phyloP scores from a whole-genome alignment of 2,797 vertebrate genomes.

The Alca torda region DNA sequence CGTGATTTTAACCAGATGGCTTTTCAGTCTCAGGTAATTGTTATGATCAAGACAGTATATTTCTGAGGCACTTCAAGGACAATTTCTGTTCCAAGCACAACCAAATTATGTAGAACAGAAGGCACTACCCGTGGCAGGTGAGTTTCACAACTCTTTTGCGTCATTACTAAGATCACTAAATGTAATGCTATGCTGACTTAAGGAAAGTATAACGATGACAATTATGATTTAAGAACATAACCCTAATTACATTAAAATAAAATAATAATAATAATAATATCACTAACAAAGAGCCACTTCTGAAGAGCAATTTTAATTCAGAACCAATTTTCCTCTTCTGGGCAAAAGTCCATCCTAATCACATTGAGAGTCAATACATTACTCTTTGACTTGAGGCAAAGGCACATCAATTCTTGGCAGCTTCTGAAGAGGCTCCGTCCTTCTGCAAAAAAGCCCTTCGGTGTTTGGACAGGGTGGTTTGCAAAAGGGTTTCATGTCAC shows the following conservation, averaged over 20 bases:
- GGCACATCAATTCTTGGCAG: constrained; percentile 5
- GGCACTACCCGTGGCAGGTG: background rate
- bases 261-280: constrained; percentile 46
- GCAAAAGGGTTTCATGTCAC: background rate
- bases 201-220: constrained; percentile 32
- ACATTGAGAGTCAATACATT: background rate
- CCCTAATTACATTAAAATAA: constrained; percentile 55
- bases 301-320: constrained; percentile 46
- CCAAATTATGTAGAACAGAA: constrained; percentile 37
- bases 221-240: constrained; percentile 55
- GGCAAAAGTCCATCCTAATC: constrained; percentile 51
- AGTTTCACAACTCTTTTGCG: constrained; percentile 20
- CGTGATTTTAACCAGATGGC: constrained; percentile 54
- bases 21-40: constrained; percentile 47
- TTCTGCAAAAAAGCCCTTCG: background rate
- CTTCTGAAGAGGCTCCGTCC: constrained; percentile 2
- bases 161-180: constrained; percentile 17
- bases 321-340: constrained; percentile 28
- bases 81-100: constrained; percentile 29
- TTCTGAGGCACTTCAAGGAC: constrained; percentile 53
- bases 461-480: background rate
- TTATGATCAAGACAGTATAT: constrained; percentile 14
- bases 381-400: constrained; percentile 26
- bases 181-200: constrained; percentile 29
- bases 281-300: constrained; percentile 25